These are phyloP conservation scores for Cryptophagus acutangulus DNA, from an alignment of 2,888 invertebrate genomes.

Conservation along the genomic window DNA sequence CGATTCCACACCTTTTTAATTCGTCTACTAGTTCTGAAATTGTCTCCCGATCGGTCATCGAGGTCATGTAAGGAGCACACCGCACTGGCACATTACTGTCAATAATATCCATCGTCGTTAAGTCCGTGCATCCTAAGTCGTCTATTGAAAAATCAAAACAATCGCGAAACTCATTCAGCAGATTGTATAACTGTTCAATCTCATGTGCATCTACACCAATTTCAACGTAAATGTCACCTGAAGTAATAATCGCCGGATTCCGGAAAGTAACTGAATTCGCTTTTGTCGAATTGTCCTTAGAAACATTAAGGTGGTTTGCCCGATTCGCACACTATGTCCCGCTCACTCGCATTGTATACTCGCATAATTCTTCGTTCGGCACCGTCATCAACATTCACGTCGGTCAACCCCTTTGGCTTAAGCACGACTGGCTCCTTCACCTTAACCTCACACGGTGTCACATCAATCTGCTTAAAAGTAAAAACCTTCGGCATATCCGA, in stretches of 20 bases:
- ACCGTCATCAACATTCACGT: background rate
- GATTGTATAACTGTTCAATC: conserved; percentile 6
- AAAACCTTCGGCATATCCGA: conserved; percentile 2
- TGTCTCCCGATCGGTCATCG: conserved; percentile 12
- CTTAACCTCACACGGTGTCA: background rate
- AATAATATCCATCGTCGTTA: conserved; percentile 15
- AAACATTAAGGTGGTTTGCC: no score
- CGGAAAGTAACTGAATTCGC: background rate
- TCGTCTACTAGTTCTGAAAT: conserved; percentile 14
- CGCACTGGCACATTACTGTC: conserved; percentile 15
- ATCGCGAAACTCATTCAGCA: conserved; percentile 12
- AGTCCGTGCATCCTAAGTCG: conserved; percentile 16
- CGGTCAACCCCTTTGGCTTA: background rate
- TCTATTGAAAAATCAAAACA: conserved; percentile 13
- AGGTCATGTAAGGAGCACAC: conserved; percentile 14
- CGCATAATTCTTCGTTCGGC: conserved; percentile 6
- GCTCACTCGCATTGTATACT: conserved; percentile 8
- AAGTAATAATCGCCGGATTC: background rate
- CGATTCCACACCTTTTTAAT: conserved; percentile 12
- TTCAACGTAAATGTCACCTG: no score
- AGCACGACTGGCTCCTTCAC: background rate
- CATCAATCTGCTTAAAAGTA: background rate
- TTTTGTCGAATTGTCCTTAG: no score
- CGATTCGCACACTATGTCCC: no score
- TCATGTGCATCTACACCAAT: background rate